These are phyloP conservation scores for Hippocampus barbouri DNA, from an alignment of 2,113 vertebrate species.

Conservation along the genomic window DNA sequence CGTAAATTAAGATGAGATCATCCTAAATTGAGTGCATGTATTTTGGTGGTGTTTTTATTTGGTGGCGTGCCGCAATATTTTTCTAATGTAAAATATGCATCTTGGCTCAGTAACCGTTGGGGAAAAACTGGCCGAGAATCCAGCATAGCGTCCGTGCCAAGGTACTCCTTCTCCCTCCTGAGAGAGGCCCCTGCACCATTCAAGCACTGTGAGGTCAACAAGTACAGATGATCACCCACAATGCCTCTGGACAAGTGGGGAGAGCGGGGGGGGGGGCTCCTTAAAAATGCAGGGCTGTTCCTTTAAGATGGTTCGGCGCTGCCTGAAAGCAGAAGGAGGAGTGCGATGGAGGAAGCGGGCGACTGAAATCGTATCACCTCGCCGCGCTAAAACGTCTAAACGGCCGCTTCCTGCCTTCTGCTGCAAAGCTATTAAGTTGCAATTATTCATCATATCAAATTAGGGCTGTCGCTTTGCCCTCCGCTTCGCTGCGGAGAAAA, in stretches of 20 bases:
- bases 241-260: constrained; percentile 51
- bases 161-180: constrained; percentile 64
- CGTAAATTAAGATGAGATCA: not conserved
- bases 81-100: not conserved
- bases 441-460: constrained; percentile 85
- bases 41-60: not conserved
- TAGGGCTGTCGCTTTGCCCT: constrained; percentile 82
- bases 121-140: constrained; percentile 21
- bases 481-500: constrained; percentile 67
- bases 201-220: constrained; percentile 67
- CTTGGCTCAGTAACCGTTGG: not conserved
- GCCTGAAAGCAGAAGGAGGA: constrained; percentile 71
- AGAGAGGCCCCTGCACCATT: constrained; percentile 62
- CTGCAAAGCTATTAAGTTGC: constrained; percentile 62
- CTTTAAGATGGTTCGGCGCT: constrained; percentile 86
- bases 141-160: constrained; percentile 60
- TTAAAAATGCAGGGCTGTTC: constrained; percentile 67
- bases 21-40: not conserved
- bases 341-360: constrained; percentile 29
- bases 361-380: not conserved
- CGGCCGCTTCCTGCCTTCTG: constrained; percentile 66
- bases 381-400: constrained; percentile 25
- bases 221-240: constrained; percentile 76
- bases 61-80: not conserved
- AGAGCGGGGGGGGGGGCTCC: constrained; percentile 6